Percentiles rank a stretch among this genome's conserved stretches.
These are phyloP conservation scores for Eumacrocentrus americanus DNA, from an alignment of 2,888 invertebrate genomes.

Conservation along the genomic window DNA sequence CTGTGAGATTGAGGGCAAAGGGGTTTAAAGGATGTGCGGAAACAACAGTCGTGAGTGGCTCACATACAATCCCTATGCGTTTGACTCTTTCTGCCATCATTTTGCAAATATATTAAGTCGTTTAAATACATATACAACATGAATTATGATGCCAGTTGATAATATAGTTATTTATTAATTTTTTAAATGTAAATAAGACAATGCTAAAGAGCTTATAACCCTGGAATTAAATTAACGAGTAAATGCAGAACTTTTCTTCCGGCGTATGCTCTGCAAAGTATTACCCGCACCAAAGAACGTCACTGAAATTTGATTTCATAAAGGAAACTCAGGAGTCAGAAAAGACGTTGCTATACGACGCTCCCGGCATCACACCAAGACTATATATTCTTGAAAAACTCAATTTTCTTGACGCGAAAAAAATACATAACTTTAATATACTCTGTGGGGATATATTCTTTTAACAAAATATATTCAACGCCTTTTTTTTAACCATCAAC, in stretches of 20 bases:
- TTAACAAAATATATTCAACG: neutral
- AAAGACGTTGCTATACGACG: neutral
- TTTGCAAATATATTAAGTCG: neutral
- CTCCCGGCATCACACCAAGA: neutral
- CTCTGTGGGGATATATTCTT: neutral
- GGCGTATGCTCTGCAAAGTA: neutral
- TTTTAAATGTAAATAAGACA: neutral
- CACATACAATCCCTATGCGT: too few relatives aligned
- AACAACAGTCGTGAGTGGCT: too few relatives aligned
- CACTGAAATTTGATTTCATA: conserved; percentile 1
- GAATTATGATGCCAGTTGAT: too few relatives aligned
- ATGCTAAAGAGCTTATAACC: neutral
- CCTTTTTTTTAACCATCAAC: too few relatives aligned
- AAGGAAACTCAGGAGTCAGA: conserved; percentile 3
- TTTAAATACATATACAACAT: too few relatives aligned
- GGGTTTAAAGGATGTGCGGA: neutral
- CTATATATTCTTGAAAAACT: conserved; percentile 11
- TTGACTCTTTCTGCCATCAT: neutral
- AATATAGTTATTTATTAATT: too few relatives aligned
- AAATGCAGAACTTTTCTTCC: too few relatives aligned
- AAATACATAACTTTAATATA: neutral
- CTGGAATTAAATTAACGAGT: neutral
- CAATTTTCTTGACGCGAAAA: neutral
- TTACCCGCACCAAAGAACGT: neutral
- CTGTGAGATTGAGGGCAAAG: neutral